A percentile compares a stretch with the other conserved stretches of the same genome.
phyloP scores from a whole-genome alignment of 2,113 vertebrate species.

The Ceyx margarethae region DNA sequence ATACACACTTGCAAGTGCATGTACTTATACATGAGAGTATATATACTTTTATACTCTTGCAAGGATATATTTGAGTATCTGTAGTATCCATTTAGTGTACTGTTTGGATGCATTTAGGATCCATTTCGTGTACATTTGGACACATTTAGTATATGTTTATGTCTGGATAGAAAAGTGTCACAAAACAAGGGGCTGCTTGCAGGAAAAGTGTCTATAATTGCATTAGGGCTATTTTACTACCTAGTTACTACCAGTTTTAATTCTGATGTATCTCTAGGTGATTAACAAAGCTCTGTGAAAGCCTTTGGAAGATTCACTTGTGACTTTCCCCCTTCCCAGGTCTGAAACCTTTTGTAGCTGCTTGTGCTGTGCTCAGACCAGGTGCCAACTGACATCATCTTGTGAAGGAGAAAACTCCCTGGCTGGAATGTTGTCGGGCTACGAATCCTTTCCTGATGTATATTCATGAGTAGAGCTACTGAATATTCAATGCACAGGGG shows the following conservation, averaged over 20 bases:
- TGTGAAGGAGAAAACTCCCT: not conserved
- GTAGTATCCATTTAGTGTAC: not conserved
- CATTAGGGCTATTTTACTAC: not conserved
- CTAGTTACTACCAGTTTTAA: not conserved
- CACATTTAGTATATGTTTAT: no score
- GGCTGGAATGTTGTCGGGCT: not conserved
- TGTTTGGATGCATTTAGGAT: no score
- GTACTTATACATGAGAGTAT: no score
- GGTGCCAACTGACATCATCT: not conserved
- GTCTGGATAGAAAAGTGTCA: not conserved
- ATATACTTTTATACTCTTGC: no score
- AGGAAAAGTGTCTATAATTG: not conserved
- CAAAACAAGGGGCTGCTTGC: not conserved
- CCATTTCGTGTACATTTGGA: no score
- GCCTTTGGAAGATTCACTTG: not conserved
- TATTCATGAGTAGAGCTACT: not conserved
- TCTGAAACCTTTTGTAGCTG: not conserved
- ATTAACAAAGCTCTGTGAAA: not conserved
- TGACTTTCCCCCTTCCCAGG: not conserved
- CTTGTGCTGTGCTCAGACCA: not conserved
- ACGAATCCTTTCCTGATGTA: not conserved
- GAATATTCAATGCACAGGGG: fast-evolving
- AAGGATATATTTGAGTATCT: not conserved
- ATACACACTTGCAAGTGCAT: no score
- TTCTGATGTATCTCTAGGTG: not conserved